Evolutionary conservation across 2,888 invertebrate genomes (phyloP), one percentile per base, ranked within the genome.

Genomic region (Camponotus fellah): DNA sequence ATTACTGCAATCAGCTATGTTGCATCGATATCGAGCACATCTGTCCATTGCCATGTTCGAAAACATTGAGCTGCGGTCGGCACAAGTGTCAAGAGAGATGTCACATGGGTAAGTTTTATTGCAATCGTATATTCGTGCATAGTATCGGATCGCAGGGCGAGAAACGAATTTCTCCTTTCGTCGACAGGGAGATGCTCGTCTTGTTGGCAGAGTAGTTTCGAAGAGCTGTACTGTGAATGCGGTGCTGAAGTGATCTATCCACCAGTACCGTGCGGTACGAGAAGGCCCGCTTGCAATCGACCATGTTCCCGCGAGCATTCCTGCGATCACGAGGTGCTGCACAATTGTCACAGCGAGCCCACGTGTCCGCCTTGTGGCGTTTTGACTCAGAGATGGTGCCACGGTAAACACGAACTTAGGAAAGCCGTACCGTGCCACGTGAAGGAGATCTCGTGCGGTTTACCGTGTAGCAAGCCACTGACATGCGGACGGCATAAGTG

Each of bases 201-300:
- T 3, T 94, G 95, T 79, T 94, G 93, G 92, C 90, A 92, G 9
- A 94, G 93, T 82, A 94, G 96, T 92, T 99, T 99, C 95, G 98
- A 98, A 76, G 99, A 99, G 95, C 95, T 99, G 74, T 96, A 96
- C 32, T 99, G 99, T 94, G 97, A 97, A 93, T 99, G 99, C 95
- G 99, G 99, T 9, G 96, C 96, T 0, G 97, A 97, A 88, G 98
- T 99, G 46, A 95, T 98, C 77, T 97, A 97, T 94, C 99, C 99
- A 1, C 99, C 99, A 0, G 97, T 99, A 72, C 97, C 98, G 0
- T 99, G 99, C 95, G 99, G 99, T 26, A 97, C 98, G 0, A 97
- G 97, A 85, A 97, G 97, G 4, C 99, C 99, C 0, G 95, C 96
- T 3, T 99, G 99, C 95, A 95, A 95, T 65, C 96, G 96, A 26